Evolutionary conservation across 2,797 vertebrate genomes (phyloP).

Genomic region (Phataginus tetradactyla): DNA sequence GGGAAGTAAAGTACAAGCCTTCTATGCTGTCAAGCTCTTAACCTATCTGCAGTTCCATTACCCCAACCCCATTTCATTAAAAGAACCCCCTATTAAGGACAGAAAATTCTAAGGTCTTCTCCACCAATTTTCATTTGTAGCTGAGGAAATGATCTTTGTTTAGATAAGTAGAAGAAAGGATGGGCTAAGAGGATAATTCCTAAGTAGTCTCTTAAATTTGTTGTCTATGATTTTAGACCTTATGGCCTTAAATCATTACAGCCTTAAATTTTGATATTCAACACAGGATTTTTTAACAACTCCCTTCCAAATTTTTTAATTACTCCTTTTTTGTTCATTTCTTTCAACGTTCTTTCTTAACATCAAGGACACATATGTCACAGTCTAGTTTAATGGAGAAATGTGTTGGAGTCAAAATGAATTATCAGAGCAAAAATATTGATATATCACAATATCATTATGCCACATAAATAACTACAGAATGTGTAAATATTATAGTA

Average conservation of each 20-base stretch:
- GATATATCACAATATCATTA: background rate
- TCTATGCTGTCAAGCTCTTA: background rate
- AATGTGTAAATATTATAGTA: background rate
- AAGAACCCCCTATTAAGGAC: background rate
- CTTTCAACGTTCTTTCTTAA: background rate
- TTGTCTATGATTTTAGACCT: background rate
- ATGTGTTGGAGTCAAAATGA: background rate
- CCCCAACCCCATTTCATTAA: background rate
- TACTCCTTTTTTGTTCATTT: background rate
- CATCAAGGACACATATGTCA: background rate
- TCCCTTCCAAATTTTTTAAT: background rate
- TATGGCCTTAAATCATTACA: background rate
- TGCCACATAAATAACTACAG: background rate
- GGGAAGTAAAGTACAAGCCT: background rate
- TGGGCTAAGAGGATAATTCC: background rate
- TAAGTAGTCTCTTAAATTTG: background rate
- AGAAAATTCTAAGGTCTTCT: background rate
- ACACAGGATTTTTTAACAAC: background rate
- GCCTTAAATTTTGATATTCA: background rate
- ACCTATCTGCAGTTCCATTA: background rate
- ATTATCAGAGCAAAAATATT: background rate
- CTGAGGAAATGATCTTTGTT: background rate
- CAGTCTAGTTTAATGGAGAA: background rate
- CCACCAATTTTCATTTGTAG: background rate
- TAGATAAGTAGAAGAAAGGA: background rate